These are phyloP conservation scores for Orientallactaga bullata DNA, from an alignment of 2,113 vertebrate genomes.

Conservation along the genomic window DNA sequence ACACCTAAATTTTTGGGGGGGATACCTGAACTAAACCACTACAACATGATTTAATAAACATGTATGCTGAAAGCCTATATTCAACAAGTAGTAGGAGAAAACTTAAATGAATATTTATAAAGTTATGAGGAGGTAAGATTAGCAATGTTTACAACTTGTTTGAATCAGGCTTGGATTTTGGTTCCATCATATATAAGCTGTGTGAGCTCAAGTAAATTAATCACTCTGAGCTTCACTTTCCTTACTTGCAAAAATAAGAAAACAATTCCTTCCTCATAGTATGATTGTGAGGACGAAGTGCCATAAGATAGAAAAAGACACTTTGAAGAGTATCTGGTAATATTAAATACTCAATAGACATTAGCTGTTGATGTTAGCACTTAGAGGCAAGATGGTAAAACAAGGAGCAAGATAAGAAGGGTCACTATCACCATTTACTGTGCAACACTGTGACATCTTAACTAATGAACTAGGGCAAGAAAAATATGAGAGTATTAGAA, in stretches of 20 bases:
- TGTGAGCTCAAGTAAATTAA: slow-evolving; percentile 43
- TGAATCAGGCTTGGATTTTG: not conserved
- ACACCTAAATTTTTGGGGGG: no score
- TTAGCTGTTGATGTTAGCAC: not conserved
- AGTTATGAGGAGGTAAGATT: not conserved
- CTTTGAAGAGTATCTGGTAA: not conserved
- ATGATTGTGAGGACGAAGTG: not conserved
- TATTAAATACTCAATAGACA: not conserved
- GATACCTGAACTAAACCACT: no score
- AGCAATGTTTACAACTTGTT: not conserved
- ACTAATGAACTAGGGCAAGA: not conserved
- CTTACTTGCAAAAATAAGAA: slow-evolving; percentile 39
- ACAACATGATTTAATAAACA: not conserved
- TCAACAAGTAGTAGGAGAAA: slow-evolving; percentile 6
- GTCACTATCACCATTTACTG: not conserved
- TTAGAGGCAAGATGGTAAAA: slow-evolving; percentile 22
- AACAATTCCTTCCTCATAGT: slow-evolving; percentile 1
- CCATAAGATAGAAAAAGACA: slow-evolving; percentile 10
- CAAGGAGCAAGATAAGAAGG: not conserved
- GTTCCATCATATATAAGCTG: not conserved
- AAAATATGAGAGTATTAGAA: slow-evolving; percentile 49
- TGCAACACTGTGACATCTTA: not conserved
- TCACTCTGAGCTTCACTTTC: not conserved
- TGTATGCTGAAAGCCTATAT: not conserved
- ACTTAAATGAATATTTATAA: slow-evolving; percentile 18